A percentile compares a stretch with the other conserved stretches of the same genome.
These are phyloP conservation scores for Pseudachorutes palmiensis DNA, from an alignment of 1,140 invertebrate species.

Conservation along the genomic window DNA sequence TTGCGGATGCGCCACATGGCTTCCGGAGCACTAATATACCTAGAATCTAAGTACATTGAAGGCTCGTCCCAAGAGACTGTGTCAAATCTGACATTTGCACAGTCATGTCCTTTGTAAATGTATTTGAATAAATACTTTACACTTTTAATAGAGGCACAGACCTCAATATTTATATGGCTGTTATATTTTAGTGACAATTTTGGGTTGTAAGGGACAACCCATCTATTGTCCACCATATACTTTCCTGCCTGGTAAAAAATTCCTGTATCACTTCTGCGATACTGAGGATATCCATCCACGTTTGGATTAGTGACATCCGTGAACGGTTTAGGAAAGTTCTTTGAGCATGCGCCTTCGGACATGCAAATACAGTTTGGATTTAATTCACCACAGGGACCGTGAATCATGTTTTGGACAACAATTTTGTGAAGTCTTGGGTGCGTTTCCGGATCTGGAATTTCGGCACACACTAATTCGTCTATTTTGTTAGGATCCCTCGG, in stretches of 20 bases:
- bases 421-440: slow-evolving; percentile 18
- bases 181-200: slow-evolving; percentile 47
- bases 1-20: slow-evolving; percentile 39
- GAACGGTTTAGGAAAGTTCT: slow-evolving; percentile 38
- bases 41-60: slow-evolving; percentile 24
- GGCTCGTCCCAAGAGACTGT: slow-evolving; percentile 37
- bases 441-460: slow-evolving; percentile 36
- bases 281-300: slow-evolving; percentile 42
- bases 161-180: slow-evolving; percentile 48
- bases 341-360: slow-evolving; percentile 38
- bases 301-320: slow-evolving; percentile 37
- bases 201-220: slow-evolving; percentile 50
- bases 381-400: slow-evolving; percentile 25
- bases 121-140: slow-evolving; percentile 47
- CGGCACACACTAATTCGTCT: slow-evolving; percentile 36
- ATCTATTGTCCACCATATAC: slow-evolving; percentile 44
- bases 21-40: slow-evolving; percentile 41
- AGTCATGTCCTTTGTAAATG: slow-evolving; percentile 35
- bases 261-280: slow-evolving; percentile 29
- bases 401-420: slow-evolving; percentile 21
- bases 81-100: slow-evolving; percentile 18
- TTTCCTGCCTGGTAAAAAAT: neutral
- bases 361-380: slow-evolving; percentile 35
- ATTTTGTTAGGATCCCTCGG: slow-evolving; percentile 23
- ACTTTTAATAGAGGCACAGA: slow-evolving; percentile 47